phyloP scores from a whole-genome alignment of 2,888 invertebrate genomes.

The Stegana nigrithorax region DNA sequence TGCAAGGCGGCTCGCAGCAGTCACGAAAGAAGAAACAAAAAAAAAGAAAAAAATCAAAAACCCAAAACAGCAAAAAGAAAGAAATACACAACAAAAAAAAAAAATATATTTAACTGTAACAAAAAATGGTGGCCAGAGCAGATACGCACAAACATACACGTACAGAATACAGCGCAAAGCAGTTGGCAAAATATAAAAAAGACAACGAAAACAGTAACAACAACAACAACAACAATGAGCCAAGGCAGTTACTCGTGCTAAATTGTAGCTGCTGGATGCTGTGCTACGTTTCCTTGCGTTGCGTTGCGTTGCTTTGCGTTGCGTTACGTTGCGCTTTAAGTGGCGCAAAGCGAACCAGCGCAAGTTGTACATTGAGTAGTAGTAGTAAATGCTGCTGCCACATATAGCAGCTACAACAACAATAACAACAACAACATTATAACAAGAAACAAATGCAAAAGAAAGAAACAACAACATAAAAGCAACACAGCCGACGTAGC shows the following conservation, averaged over 20 bases:
- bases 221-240: not conserved
- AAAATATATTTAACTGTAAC: not conserved
- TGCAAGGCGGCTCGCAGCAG: conserved; percentile 7
- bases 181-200: conserved; percentile 13
- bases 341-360: not conserved
- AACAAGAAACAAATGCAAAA: not conserved
- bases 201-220: conserved; percentile 18
- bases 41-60: not conserved
- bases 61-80: not conserved
- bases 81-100: not conserved
- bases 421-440: conserved; percentile 28
- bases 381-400: conserved; percentile 10
- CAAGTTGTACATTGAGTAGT: conserved; percentile 8
- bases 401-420: conserved; percentile 25
- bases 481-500: not conserved
- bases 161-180: conserved; percentile 7
- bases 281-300: too few relatives aligned
- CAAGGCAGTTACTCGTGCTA: not conserved
- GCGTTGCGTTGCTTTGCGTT: too few relatives aligned
- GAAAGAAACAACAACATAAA: conserved; percentile 34
- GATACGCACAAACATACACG: not conserved
- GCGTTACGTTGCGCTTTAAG: too few relatives aligned
- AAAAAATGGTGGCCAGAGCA: conserved; percentile 18
- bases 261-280: not conserved
- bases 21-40: conserved; percentile 2